A percentile compares a stretch with the other conserved stretches of the same genome.
These are phyloP conservation scores for Reticulitermes speratus DNA, from an alignment of 1,140 invertebrate genomes.

Conservation along the genomic window DNA sequence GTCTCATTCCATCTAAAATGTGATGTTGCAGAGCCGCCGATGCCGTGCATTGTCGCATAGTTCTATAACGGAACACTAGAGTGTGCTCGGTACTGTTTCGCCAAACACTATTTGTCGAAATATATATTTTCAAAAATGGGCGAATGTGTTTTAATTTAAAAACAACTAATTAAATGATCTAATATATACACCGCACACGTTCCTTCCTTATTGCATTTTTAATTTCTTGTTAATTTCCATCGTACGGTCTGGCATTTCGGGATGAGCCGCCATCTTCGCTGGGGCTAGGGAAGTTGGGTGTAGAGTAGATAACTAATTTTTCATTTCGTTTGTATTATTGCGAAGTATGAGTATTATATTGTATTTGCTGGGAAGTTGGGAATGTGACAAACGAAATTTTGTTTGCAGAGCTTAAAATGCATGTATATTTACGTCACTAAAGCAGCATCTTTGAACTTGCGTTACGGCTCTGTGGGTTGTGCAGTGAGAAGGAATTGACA, in stretches of 20 bases:
- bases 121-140: neutral
- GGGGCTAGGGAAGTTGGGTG: neutral
- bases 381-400: neutral
- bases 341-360: neutral
- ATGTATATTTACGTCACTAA: neutral
- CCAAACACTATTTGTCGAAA: neutral
- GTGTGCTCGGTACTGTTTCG: neutral
- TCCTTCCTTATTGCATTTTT: neutral
- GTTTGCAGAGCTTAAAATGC: neutral
- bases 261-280: neutral
- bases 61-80: neutral
- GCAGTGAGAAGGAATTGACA: slow-evolving; percentile 14
- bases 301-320: neutral
- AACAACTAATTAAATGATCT: neutral
- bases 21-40: too few species aligned
- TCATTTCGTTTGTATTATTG: neutral
- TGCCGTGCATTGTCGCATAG: neutral
- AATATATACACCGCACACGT: neutral
- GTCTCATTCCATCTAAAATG: too few species aligned
- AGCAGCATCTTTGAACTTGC: neutral
- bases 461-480: neutral
- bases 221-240: neutral
- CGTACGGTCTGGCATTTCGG: neutral
- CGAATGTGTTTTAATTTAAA: neutral
- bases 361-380: neutral